Percentiles rank a stretch among this genome's conserved stretches.
Conservation (phyloP, 2,888 invertebrate genomes). For the Coecobrya sp. region DNA sequence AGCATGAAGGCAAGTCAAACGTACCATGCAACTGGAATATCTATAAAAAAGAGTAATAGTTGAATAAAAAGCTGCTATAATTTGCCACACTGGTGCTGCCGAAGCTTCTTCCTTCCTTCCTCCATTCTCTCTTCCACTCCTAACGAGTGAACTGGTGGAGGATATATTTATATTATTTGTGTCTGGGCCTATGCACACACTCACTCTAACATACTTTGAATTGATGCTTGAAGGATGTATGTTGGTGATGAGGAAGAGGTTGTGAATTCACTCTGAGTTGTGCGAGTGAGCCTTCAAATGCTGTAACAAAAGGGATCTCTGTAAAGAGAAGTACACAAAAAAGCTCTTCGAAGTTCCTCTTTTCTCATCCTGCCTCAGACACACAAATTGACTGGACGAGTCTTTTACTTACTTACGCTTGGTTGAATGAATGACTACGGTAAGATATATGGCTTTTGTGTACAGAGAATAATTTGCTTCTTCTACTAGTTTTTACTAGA, state of each 20-base stretch:
- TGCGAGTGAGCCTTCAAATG: conserved; percentile 24
- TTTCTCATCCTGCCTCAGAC: conserved; percentile 22
- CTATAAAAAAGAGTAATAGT: neutral
- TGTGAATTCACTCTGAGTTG: conserved; percentile 6
- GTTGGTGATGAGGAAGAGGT: conserved; percentile 60
- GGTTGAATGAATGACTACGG: conserved; percentile 51
- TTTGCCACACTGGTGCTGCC: conserved; percentile 26
- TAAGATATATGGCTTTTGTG: conserved; percentile 60
- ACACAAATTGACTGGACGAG: conserved; percentile 63
- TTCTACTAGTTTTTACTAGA: neutral
- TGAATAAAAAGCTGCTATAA: conserved; percentile 29
- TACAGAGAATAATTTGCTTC: conserved; percentile 44
- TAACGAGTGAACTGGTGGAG: conserved; percentile 9
- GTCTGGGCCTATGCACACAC: neutral
- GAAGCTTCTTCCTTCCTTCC: conserved; percentile 56
- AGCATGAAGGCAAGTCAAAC: conserved; percentile 10
- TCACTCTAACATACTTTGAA: conserved; percentile 3
- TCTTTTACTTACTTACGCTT: conserved; percentile 40
- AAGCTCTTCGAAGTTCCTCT: conserved; percentile 46
- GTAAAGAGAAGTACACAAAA: conserved; percentile 40
- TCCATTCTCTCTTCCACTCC: neutral
- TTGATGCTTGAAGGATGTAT: conserved; percentile 45
- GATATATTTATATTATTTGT: neutral
- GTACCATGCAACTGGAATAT: conserved; percentile 32
- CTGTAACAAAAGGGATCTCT: conserved; percentile 43